These are phyloP conservation scores for Mirza zaza DNA, from an alignment of 2,113 vertebrate genomes.

Conservation along the genomic window DNA sequence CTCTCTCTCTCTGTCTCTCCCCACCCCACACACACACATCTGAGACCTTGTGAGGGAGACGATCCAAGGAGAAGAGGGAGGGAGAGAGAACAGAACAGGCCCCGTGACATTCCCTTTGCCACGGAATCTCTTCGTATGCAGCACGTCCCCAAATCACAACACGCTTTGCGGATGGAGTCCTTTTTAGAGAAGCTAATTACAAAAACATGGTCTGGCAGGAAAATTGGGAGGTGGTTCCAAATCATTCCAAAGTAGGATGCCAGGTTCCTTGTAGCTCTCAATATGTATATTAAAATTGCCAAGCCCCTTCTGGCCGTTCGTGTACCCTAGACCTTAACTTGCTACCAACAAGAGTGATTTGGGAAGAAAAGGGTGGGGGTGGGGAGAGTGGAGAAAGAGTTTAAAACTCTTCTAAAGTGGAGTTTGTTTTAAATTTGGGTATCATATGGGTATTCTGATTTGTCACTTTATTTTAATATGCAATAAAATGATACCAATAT, in stretches of 20 bases:
- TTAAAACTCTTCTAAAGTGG: background rate
- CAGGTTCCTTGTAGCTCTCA: conserved; percentile 26
- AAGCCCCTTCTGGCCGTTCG: background rate
- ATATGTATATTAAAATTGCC: background rate
- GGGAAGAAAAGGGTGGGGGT: background rate
- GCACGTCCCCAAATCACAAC: background rate
- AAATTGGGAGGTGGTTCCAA: background rate
- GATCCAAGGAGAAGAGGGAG: background rate
- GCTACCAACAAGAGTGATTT: background rate
- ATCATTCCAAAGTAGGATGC: background rate
- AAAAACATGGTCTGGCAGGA: conserved; percentile 31
- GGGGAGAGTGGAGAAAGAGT: background rate
- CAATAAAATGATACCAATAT: background rate
- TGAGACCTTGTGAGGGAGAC: background rate
- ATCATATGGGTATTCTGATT: background rate
- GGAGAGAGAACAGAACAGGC: background rate
- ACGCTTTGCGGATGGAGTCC: background rate
- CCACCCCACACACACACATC: background rate
- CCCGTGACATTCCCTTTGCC: background rate
- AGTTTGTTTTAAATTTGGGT: background rate
- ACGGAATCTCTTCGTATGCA: background rate
- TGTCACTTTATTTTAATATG: background rate
- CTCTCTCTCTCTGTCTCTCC: background rate
- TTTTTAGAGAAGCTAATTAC: conserved; percentile 41
- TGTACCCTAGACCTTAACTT: background rate